These are phyloP conservation scores for Lymantria monacha DNA, from an alignment of 2,888 invertebrate genomes.

Conservation along the genomic window DNA sequence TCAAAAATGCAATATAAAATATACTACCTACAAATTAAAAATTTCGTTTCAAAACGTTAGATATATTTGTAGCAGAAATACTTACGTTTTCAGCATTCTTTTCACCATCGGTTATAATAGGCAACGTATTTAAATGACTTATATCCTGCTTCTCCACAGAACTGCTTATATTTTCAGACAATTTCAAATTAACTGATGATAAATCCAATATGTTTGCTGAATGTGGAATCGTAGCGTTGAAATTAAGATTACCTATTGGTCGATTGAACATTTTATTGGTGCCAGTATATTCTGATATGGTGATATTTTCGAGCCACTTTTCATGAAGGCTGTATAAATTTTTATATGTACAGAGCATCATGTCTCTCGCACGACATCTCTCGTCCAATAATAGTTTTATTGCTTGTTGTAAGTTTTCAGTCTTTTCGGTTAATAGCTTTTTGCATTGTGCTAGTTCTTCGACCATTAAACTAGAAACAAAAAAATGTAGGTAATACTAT, in stretches of 20 bases:
- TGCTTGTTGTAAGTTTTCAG: constrained; percentile 86
- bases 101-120: constrained; percentile 79
- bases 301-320: constrained; percentile 70
- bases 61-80: too few relatives aligned
- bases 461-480: constrained; percentile 88
- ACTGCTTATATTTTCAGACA: constrained; percentile 83
- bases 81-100: constrained; percentile 83
- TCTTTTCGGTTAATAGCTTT: constrained; percentile 87
- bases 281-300: constrained; percentile 67
- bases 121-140: constrained; percentile 57
- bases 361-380: constrained; percentile 83
- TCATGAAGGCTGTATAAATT: constrained; percentile 78
- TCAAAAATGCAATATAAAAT: too few relatives aligned
- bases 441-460: constrained; percentile 96
- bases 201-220: constrained; percentile 85
- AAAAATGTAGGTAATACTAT: neutral
- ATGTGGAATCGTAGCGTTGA: constrained; percentile 69
- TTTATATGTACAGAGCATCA: constrained; percentile 84
- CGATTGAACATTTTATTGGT: constrained; percentile 59
- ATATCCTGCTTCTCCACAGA: constrained; percentile 71
- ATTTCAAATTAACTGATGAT: constrained; percentile 81
- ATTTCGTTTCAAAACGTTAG: too few relatives aligned
- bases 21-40: too few relatives aligned
- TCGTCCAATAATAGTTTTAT: constrained; percentile 88
- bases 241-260: constrained; percentile 76